Evolutionary conservation across 2,888 invertebrate species (phyloP).

Genomic region (Chrysotoxum bicinctum): DNA sequence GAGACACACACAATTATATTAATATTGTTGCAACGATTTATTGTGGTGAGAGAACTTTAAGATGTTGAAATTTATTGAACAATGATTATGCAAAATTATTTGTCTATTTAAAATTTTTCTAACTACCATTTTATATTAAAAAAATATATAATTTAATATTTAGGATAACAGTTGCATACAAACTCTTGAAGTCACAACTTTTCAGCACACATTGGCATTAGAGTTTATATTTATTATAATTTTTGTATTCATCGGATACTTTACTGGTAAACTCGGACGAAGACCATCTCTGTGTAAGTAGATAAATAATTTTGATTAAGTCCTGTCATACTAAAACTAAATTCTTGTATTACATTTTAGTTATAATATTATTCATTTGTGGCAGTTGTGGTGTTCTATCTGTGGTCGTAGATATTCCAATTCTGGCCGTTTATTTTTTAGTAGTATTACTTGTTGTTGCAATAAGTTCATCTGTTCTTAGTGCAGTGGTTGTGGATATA

Average conservation of each 20-base stretch:
- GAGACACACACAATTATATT: no score
- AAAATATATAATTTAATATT: not conserved
- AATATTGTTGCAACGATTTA: no score
- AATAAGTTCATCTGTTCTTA: slow-evolving; percentile 50
- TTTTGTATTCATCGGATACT: slow-evolving; percentile 74
- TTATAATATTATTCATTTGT: slow-evolving; percentile 47
- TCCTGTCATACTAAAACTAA: not conserved
- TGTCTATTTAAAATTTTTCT: no score
- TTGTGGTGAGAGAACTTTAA: no score
- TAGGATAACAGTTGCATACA: slow-evolving; percentile 16
- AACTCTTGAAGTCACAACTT: slow-evolving; percentile 76
- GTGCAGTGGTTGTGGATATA: slow-evolving; percentile 51
- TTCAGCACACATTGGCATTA: slow-evolving; percentile 75
- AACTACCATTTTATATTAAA: no score
- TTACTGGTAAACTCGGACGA: slow-evolving; percentile 74
- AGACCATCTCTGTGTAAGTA: slow-evolving; percentile 73
- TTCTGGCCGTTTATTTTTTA: slow-evolving; percentile 46
- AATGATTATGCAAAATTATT: no score
- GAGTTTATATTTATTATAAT: slow-evolving; percentile 76
- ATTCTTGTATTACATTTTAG: slow-evolving; percentile 20
- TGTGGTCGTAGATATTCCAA: slow-evolving; percentile 41
- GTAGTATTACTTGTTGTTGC: slow-evolving; percentile 48
- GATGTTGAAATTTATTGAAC: no score
- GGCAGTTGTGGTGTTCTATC: slow-evolving; percentile 43
- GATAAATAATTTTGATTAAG: not conserved